Conservation (phyloP, 2,888 invertebrate species). For the Eueremaeus valkanovi region DNA sequence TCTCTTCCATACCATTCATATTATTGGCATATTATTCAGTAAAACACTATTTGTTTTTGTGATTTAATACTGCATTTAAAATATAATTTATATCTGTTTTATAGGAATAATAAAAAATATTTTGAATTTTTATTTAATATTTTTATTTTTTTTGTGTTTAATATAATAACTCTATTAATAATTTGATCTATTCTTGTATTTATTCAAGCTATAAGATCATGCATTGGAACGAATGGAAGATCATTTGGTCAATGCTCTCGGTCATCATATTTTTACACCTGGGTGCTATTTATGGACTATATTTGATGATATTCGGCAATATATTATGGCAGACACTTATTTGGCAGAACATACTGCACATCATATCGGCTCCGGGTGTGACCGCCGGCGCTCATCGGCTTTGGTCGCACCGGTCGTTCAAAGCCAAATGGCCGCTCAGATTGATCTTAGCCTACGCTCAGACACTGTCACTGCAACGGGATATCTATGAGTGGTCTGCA, state of each 20-base stretch:
- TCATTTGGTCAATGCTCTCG: slow-evolving; percentile 45
- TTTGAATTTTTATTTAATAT: too few species aligned
- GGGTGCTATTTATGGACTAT: slow-evolving; percentile 44
- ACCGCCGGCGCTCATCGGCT: slow-evolving; percentile 91
- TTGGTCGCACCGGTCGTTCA: slow-evolving; percentile 88
- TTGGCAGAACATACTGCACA: slow-evolving; percentile 50
- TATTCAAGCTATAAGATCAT: too few species aligned
- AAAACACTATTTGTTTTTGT: too few species aligned
- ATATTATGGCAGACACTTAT: slow-evolving; percentile 44
- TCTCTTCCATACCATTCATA: too few species aligned
- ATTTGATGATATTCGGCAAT: slow-evolving; percentile 44
- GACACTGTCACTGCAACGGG: slow-evolving; percentile 62
- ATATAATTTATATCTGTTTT: too few species aligned
- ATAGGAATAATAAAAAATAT: too few species aligned
- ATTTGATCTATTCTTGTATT: too few species aligned
- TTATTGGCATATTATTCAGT: too few species aligned
- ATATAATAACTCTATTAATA: too few species aligned
- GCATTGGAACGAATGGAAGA: slow-evolving; percentile 35
- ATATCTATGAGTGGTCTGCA: slow-evolving; percentile 53
- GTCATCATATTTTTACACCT: slow-evolving; percentile 44
- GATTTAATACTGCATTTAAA: too few species aligned
- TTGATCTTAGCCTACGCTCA: slow-evolving; percentile 72
- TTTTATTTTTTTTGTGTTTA: too few species aligned
- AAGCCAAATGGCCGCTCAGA: slow-evolving; percentile 77
- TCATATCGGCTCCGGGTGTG: slow-evolving; percentile 71